Percentiles rank a stretch among this genome's conserved stretches.
These are phyloP conservation scores for Sorex fumeus DNA, from an alignment of 2,113 vertebrate genomes.

Conservation along the genomic window DNA sequence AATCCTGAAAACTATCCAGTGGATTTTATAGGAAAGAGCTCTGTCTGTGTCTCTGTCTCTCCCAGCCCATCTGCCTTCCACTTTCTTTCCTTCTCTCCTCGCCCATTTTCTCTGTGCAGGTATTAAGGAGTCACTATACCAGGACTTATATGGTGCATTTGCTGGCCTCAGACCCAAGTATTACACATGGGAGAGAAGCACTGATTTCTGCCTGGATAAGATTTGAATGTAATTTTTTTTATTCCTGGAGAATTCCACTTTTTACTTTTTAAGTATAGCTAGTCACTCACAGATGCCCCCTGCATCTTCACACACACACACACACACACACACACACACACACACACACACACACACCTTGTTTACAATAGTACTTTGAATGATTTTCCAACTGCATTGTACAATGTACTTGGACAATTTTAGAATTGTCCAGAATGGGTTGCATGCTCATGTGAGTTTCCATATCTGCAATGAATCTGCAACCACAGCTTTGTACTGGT, in stretches of 20 bases:
- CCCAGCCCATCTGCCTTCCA: no score
- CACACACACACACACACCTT: no score
- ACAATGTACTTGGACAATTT: neutral
- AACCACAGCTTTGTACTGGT: neutral
- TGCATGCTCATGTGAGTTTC: neutral
- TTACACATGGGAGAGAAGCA: constrained; percentile 40
- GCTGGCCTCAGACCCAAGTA: neutral
- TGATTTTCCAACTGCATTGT: neutral
- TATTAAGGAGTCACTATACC: neutral
- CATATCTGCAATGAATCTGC: neutral
- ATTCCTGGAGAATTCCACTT: neutral
- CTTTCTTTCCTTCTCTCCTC: neutral
- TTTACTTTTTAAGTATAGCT: constrained; percentile 16
- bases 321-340: no score
- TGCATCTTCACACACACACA: no score
- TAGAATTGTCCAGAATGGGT: neutral
- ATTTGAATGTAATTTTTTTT: constrained; percentile 35
- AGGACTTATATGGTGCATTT: neutral
- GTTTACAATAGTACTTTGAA: neutral
- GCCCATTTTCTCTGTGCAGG: neutral
- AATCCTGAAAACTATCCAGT: neutral
- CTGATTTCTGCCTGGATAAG: constrained; percentile 20
- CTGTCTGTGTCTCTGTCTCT: neutral
- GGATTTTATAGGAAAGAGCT: neutral
- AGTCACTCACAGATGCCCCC: neutral